A percentile compares a stretch with the other conserved stretches of the same genome.
phyloP scores from a whole-genome alignment of 1,140 invertebrate genomes.

The Drosophila asahinai region DNA sequence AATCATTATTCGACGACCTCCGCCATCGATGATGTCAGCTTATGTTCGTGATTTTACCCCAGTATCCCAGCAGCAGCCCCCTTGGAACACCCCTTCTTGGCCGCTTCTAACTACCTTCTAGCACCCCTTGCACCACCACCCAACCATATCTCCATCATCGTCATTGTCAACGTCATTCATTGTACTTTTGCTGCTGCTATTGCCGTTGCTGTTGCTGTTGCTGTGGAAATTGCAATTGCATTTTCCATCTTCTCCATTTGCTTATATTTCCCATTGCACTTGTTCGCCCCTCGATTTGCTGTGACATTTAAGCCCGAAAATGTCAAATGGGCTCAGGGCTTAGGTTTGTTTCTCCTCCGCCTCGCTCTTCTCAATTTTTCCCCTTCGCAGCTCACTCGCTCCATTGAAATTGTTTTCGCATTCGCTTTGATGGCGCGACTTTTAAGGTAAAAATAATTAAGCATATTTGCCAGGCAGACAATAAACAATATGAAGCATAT shows the following conservation, averaged over 20 bases:
- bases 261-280: constrained; percentile 63
- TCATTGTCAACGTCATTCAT: constrained; percentile 66
- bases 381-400: background rate
- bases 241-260: constrained; percentile 38
- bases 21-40: constrained; percentile 51
- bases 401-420: constrained; percentile 75
- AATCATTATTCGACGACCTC: constrained; percentile 37
- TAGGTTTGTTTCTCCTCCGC: constrained; percentile 20
- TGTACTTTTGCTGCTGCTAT: constrained; percentile 15
- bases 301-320: constrained; percentile 80
- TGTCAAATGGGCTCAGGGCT: constrained; percentile 80
- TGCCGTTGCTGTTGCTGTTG: constrained; percentile 17
- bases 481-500: constrained; percentile 63
- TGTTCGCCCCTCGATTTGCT: constrained; percentile 51
- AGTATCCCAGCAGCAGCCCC: constrained; percentile 15
- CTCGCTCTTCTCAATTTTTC: constrained; percentile 1
- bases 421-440: constrained; percentile 77
- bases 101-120: constrained; percentile 2
- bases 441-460: constrained; percentile 84
- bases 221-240: constrained; percentile 45
- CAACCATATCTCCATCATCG: constrained; percentile 57
- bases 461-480: constrained; percentile 74
- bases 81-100: background rate
- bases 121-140: background rate
- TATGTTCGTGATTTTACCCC: constrained; percentile 47